Conservation (phyloP, 2,797 vertebrate species). For the Trematomus bernacchii region DNA sequence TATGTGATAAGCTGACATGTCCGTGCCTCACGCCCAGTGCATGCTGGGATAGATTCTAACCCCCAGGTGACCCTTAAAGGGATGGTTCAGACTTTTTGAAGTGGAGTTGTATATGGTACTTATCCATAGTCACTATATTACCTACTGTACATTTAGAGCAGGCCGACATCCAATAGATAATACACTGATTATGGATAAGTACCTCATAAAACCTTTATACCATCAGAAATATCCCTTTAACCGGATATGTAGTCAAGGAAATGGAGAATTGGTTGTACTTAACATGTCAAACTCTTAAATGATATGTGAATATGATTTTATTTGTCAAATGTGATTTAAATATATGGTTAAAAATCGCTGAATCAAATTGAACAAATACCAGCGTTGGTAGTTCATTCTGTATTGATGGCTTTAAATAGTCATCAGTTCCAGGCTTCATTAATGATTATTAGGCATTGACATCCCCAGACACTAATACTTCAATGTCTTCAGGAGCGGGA, state of each 20-base stretch:
- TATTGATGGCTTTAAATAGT: slow-evolving; percentile 48
- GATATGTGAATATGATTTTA: slow-evolving; percentile 9
- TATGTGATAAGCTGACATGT: slow-evolving; percentile 48
- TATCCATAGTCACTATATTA: too few relatives aligned
- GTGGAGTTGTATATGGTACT: too few relatives aligned
- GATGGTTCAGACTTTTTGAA: too few relatives aligned
- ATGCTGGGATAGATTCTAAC: slow-evolving; percentile 43
- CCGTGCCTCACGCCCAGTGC: slow-evolving; percentile 11
- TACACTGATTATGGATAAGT: too few relatives aligned
- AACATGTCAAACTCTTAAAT: slow-evolving; percentile 9
- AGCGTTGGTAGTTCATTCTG: slow-evolving; percentile 36
- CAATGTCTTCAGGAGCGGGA: slow-evolving; percentile 39
- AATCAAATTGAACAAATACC: slow-evolving; percentile 7
- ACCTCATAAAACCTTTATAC: too few relatives aligned
- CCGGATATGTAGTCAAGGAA: slow-evolving; percentile 23
- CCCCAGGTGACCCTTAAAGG: slow-evolving; percentile 4
- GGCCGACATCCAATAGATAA: too few relatives aligned
- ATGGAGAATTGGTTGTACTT: slow-evolving; percentile 15
- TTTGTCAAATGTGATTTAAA: not conserved
- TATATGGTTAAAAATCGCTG: too few relatives aligned
- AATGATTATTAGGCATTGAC: slow-evolving; percentile 57
- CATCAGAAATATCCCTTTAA: too few relatives aligned
- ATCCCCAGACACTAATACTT: slow-evolving; percentile 51
- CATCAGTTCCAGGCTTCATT: slow-evolving; percentile 38
- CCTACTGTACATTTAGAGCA: too few relatives aligned